Evolutionary conservation across 2,888 invertebrate genomes (phyloP).

Genomic region (Eucera pruinosa): DNA sequence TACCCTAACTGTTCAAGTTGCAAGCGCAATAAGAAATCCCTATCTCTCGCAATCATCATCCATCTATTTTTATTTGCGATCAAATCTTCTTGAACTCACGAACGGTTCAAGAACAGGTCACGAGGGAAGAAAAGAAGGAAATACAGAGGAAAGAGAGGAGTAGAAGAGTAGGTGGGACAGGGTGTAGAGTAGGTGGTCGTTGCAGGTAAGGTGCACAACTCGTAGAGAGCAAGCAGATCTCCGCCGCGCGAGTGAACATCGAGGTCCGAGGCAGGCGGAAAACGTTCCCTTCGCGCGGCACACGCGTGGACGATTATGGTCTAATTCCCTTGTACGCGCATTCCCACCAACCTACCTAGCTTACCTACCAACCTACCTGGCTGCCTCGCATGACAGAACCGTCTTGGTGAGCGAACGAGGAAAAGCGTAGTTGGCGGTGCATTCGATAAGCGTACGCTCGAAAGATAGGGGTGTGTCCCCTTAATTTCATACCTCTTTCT

Average conservation of each 20-base stretch:
- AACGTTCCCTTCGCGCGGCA: conserved; percentile 75
- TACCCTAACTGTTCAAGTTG: too few species aligned
- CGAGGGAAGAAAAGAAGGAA: too few species aligned
- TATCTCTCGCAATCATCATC: neutral
- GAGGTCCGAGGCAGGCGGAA: conserved; percentile 74
- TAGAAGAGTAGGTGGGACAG: neutral
- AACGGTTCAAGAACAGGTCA: neutral
- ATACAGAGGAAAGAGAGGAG: neutral
- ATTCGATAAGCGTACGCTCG: conserved; percentile 82
- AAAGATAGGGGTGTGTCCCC: conserved; percentile 80
- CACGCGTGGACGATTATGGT: conserved; percentile 82
- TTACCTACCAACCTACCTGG: conserved; percentile 81
- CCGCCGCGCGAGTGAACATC: conserved; percentile 73
- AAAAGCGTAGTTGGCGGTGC: conserved; percentile 72
- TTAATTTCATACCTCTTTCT: conserved; percentile 61
- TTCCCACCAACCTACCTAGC: conserved; percentile 79
- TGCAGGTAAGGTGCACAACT: conserved; percentile 21
- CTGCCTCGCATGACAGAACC: conserved; percentile 66
- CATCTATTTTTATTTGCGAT: neutral
- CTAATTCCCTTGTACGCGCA: conserved; percentile 82
- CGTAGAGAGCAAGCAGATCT: conserved; percentile 38
- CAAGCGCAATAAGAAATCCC: too few species aligned
- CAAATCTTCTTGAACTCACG: too few species aligned
- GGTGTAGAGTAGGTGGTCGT: conserved; percentile 12
- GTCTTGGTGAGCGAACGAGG: conserved; percentile 72